Evolutionary conservation across 23 tunicate genomes (phyloP).

Genomic region (Trididemnum miniatum): DNA sequence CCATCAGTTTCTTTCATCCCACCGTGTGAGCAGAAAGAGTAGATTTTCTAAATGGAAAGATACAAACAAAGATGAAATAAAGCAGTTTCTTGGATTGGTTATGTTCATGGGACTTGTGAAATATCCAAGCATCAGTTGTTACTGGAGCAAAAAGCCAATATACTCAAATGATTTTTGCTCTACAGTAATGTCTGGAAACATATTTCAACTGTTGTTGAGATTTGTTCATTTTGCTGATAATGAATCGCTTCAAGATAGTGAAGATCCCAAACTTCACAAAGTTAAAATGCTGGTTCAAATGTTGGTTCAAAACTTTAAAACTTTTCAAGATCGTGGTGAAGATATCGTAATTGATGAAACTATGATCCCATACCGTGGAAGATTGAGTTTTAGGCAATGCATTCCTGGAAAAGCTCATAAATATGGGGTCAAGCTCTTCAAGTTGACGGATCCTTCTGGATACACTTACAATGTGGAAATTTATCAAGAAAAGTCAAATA

Average conservation of each 20-base stretch:
- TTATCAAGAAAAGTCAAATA: background rate
- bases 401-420: constrained; percentile 7
- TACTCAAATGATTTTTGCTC: constrained; percentile 4
- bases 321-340: constrained; percentile 16
- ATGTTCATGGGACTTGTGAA: constrained; percentile 13
- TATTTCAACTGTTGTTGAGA: constrained; percentile 10
- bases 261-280: background rate
- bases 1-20: constrained; percentile 1
- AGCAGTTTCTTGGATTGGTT: background rate
- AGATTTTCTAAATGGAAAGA: constrained; percentile 12
- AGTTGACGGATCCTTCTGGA: background rate
- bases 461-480: constrained; percentile 7
- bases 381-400: background rate
- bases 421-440: constrained; percentile 14
- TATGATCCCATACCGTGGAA: background rate
- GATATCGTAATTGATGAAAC: constrained; percentile 3
- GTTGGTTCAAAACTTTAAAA: background rate
- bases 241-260: background rate
- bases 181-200: background rate
- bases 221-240: background rate
- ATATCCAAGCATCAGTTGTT: background rate
- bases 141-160: constrained; percentile 7
- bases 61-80: constrained; percentile 5
- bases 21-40: background rate
- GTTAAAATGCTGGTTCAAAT: background rate